A percentile compares a stretch with the other conserved stretches of the same genome.
phyloP scores from a whole-genome alignment of 2,888 invertebrate species.

The Micoletzkya japonica region DNA sequence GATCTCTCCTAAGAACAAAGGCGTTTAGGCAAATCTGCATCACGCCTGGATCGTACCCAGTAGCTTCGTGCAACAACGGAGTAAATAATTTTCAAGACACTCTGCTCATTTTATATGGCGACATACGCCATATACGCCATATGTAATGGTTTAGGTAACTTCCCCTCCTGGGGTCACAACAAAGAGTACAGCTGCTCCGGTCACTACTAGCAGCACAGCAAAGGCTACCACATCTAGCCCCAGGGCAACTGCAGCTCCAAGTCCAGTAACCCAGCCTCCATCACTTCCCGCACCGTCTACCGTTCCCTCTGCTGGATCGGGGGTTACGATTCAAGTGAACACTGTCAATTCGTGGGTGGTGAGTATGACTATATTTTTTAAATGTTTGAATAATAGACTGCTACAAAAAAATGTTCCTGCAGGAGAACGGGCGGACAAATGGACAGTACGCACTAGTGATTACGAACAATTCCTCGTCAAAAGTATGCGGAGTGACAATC shows the following conservation, averaged over 20 bases:
- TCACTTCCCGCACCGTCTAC: neutral
- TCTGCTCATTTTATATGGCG: too few species aligned
- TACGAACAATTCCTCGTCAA: neutral
- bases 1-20: too few species aligned
- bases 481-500: slow-evolving; percentile 1
- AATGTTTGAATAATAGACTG: neutral
- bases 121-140: too few species aligned
- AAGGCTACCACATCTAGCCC: too few species aligned
- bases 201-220: too few species aligned
- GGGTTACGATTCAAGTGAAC: neutral
- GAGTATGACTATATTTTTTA: neutral
- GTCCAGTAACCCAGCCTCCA: neutral
- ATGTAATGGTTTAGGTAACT: too few species aligned
- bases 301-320: neutral
- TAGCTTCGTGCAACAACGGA: neutral
- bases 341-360: neutral
- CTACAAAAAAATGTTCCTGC: neutral
- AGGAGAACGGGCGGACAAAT: slow-evolving; percentile 3
- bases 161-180: too few species aligned
- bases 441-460: slow-evolving; percentile 6
- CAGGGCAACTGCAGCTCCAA: neutral
- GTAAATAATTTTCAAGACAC: too few species aligned
- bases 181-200: too few species aligned
- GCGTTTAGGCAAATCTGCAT: slow-evolving; percentile 18
- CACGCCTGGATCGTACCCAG: slow-evolving; percentile 13